Evolutionary conservation across 2,888 invertebrate species (phyloP).

Genomic region (Drosophila prolongata): DNA sequence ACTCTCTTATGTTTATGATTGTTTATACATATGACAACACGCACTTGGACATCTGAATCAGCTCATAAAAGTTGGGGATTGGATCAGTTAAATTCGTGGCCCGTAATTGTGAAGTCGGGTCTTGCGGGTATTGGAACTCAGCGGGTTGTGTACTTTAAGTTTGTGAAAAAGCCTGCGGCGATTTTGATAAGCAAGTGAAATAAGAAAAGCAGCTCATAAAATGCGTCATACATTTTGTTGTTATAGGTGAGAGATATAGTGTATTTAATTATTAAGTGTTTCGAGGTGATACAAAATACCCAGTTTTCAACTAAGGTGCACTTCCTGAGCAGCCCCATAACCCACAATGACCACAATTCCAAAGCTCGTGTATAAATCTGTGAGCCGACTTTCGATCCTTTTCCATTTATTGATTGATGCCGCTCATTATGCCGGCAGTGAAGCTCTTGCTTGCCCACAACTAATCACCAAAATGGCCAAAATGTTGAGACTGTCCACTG

Average conservation of each 20-base stretch:
- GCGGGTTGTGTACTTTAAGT: neutral
- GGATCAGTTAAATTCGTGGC: slow-evolving; percentile 5
- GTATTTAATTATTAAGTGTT: too few relatives aligned
- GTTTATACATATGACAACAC: neutral
- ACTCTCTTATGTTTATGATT: slow-evolving; percentile 8
- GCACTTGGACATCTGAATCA: neutral
- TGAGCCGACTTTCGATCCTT: slow-evolving; percentile 3
- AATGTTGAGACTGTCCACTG: slow-evolving; percentile 31
- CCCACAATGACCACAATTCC: neutral
- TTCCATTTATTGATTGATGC: slow-evolving; percentile 33
- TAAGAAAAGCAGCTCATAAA: too few relatives aligned
- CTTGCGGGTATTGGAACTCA: neutral
- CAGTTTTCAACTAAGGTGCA: too few relatives aligned
- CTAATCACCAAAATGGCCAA: slow-evolving; percentile 45
- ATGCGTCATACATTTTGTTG: too few relatives aligned
- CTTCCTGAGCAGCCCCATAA: too few relatives aligned
- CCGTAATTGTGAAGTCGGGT: neutral
- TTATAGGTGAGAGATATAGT: too few relatives aligned
- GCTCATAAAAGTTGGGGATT: neutral
- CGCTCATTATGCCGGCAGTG: slow-evolving; percentile 21
- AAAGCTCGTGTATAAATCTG: neutral
- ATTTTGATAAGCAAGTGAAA: neutral
- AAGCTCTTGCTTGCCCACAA: slow-evolving; percentile 26
- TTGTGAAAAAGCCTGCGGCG: neutral
- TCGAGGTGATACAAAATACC: too few relatives aligned